These are phyloP conservation scores for Lathronympha strigana DNA, from an alignment of 2,888 invertebrate genomes.

Conservation along the genomic window DNA sequence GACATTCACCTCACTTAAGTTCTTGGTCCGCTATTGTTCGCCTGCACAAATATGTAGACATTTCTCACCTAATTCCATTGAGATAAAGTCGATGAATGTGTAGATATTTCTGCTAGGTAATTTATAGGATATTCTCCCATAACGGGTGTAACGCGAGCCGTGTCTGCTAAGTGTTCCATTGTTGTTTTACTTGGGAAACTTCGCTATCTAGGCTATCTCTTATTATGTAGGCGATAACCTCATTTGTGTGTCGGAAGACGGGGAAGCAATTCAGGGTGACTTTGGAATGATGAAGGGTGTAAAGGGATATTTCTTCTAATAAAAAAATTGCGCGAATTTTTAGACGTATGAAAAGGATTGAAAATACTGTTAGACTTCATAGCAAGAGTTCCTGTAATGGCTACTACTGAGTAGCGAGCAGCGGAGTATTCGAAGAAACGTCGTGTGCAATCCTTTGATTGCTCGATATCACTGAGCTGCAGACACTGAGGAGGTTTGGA, in stretches of 20 bases:
- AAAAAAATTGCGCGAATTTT: not conserved
- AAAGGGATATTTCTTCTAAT: not conserved
- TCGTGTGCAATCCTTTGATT: too few species aligned
- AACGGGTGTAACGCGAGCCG: conserved; percentile 27
- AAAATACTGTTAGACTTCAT: too few species aligned
- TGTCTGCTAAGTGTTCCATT: conserved; percentile 35
- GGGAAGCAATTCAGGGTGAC: conserved; percentile 5
- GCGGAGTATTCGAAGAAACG: too few species aligned
- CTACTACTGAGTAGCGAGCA: too few species aligned
- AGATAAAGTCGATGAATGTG: conserved; percentile 1
- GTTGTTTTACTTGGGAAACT: conserved; percentile 34
- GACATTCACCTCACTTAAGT: conserved; percentile 43
- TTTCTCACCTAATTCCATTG: not conserved
- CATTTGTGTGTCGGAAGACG: not conserved
- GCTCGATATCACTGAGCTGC: too few species aligned
- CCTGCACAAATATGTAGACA: not conserved
- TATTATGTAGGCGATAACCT: conserved; percentile 5
- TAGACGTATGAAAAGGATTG: not conserved
- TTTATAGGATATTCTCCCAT: conserved; percentile 30
- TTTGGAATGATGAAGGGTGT: not conserved
- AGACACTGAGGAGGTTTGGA: too few species aligned
- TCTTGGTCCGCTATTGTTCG: conserved; percentile 33
- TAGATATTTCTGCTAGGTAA: conserved; percentile 3
- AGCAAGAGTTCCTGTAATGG: too few species aligned
- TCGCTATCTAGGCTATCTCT: conserved; percentile 13